Percentiles rank a stretch among this genome's conserved stretches.
Evolutionary conservation across 1,140 invertebrate genomes (phyloP).

Genomic region (Diabrotica virgifera): DNA sequence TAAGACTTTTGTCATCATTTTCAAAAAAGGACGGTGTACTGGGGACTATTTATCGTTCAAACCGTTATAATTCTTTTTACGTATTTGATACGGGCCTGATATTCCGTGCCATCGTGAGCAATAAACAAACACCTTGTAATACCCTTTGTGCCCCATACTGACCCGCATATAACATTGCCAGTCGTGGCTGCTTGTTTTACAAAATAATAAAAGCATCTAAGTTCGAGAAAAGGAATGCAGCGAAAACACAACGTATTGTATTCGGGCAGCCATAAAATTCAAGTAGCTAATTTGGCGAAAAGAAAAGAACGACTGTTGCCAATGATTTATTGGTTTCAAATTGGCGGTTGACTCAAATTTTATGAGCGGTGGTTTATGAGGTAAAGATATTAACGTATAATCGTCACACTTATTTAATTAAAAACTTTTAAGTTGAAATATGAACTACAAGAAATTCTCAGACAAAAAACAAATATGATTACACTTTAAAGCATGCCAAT

Average conservation of each 20-base stretch:
- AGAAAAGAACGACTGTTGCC: not conserved
- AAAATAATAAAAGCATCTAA: not conserved
- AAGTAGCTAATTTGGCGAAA: not conserved
- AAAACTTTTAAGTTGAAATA: too few relatives aligned
- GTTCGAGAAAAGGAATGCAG: not conserved
- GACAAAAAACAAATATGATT: too few relatives aligned
- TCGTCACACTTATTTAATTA: too few relatives aligned
- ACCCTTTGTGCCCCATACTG: not conserved
- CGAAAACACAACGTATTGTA: not conserved
- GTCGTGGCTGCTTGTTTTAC: not conserved
- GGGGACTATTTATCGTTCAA: too few relatives aligned
- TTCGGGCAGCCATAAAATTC: not conserved
- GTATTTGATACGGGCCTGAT: not conserved
- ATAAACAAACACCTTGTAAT: constrained; percentile 7
- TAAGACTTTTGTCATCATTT: too few relatives aligned
- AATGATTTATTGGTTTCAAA: not conserved
- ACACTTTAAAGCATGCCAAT: too few relatives aligned
- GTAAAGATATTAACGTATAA: too few relatives aligned
- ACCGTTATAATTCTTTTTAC: too few relatives aligned
- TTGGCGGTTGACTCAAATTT: not conserved
- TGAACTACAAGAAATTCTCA: too few relatives aligned
- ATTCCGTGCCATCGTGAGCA: not conserved
- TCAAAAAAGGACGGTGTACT: too few relatives aligned
- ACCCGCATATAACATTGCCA: not conserved
- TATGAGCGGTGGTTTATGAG: not conserved